phyloP scores from a whole-genome alignment of 2,888 invertebrate genomes.

The Diarsia rubi region DNA sequence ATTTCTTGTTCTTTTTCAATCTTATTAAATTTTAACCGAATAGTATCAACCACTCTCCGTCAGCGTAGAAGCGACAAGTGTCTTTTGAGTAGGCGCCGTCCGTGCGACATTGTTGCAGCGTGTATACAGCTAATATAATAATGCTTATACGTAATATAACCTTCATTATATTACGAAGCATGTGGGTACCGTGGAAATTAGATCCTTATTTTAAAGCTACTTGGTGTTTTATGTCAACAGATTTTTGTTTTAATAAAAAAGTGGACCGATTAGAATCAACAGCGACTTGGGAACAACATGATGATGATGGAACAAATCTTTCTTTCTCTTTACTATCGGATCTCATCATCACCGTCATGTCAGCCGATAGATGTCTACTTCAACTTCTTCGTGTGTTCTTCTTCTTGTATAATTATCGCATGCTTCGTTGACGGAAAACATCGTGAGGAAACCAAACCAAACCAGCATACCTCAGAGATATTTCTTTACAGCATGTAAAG shows the following conservation, averaged over 20 bases:
- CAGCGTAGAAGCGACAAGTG: constrained; percentile 79
- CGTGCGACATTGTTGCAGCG: constrained; percentile 82
- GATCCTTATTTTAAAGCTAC: constrained; percentile 58
- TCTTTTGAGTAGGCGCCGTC: constrained; percentile 79
- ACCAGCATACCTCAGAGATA: too few species aligned
- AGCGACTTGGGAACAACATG: not conserved
- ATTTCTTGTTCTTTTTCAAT: not conserved
- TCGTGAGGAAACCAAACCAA: too few species aligned
- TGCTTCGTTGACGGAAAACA: too few species aligned
- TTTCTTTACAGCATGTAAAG: too few species aligned
- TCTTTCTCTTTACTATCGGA: not conserved
- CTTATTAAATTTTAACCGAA: not conserved
- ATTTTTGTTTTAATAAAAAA: not conserved
- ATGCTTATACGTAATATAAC: constrained; percentile 73
- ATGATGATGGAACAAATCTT: too few species aligned
- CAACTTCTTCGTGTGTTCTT: too few species aligned
- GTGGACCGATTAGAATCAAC: not conserved
- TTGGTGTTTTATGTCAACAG: not conserved
- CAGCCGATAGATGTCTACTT: not conserved
- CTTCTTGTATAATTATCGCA: too few species aligned
- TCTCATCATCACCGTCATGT: not conserved
- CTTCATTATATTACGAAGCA: constrained; percentile 71
- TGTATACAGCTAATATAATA: constrained; percentile 82
- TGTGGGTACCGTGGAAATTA: constrained; percentile 46
- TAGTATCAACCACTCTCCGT: constrained; percentile 75